A percentile compares a stretch with the other conserved stretches of the same genome.
Evolutionary conservation across 2,797 vertebrate species (phyloP).

Genomic region (Myotis myotis): DNA sequence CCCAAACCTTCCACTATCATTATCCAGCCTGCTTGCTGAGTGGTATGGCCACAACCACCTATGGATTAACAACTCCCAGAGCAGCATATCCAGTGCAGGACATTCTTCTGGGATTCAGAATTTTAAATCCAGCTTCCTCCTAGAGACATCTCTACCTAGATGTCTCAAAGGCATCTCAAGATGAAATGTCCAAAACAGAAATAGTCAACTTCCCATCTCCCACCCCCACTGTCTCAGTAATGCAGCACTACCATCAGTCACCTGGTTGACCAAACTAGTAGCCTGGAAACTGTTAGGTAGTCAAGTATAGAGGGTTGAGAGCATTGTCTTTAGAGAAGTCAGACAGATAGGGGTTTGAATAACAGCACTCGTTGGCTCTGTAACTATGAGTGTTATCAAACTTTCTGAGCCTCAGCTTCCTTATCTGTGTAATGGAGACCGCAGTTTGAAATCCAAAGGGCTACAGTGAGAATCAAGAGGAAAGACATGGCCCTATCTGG

Average conservation of each 20-base stretch:
- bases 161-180: constrained; percentile 27
- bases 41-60: neutral
- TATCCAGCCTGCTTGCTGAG: neutral
- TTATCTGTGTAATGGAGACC: constrained; percentile 25
- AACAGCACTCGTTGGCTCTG: neutral
- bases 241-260: neutral
- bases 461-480: neutral
- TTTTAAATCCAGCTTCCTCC: constrained; percentile 35
- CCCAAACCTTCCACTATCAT: neutral
- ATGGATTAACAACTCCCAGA: neutral
- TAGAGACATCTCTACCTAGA: neutral
- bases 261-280: neutral
- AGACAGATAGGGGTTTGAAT: neutral
- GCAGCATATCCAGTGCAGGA: neutral
- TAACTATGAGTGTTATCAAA: neutral
- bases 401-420: constrained; percentile 36
- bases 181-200: constrained; percentile 2
- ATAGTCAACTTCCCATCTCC: neutral
- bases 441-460: constrained; percentile 23
- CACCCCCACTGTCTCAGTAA: neutral
- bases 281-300: neutral
- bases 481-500: neutral
- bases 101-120: constrained; percentile 12
- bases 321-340: neutral
- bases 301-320: neutral